Evolutionary conservation across 23 tunicate species (phyloP).

Genomic region (Trididemnum miniatum): DNA sequence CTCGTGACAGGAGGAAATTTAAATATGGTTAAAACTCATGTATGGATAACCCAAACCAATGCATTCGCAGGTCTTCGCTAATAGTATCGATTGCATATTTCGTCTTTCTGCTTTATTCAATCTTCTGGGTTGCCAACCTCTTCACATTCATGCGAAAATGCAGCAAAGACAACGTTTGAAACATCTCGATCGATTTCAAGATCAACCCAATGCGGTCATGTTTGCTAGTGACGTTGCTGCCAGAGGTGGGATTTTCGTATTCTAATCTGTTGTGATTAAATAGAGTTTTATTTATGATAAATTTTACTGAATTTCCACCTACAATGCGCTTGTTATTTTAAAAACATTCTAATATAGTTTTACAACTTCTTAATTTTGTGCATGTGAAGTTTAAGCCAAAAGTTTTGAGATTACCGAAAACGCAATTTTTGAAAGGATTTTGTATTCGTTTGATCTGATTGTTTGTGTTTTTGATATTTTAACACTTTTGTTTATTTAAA

Average conservation of each 20-base stretch:
- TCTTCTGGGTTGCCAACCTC: slow-evolving; percentile 60
- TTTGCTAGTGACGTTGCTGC: slow-evolving; percentile 99
- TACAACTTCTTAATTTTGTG: too few relatives aligned
- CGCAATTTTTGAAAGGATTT: too few relatives aligned
- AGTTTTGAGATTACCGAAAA: too few relatives aligned
- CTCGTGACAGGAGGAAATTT: too few relatives aligned
- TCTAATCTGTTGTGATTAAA: neutral
- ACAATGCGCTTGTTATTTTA: too few relatives aligned
- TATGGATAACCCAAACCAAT: neutral
- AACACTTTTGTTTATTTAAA: too few relatives aligned
- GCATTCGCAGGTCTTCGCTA: slow-evolving; percentile 72
- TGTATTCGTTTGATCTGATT: too few relatives aligned
- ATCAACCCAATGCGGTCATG: slow-evolving; percentile 46
- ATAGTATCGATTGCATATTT: slow-evolving; percentile 94
- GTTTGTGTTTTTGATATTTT: too few relatives aligned
- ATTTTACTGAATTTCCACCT: too few relatives aligned
- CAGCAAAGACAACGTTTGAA: slow-evolving; percentile 95
- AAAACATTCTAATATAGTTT: too few relatives aligned
- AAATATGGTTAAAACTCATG: neutral
- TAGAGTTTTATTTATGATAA: too few relatives aligned
- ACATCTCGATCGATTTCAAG: slow-evolving; percentile 86
- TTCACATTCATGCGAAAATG: slow-evolving; percentile 91
- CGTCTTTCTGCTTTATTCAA: slow-evolving; percentile 72
- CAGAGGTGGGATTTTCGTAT: slow-evolving; percentile 77
- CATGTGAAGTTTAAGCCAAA: too few relatives aligned